Evolutionary conservation across 2,888 invertebrate species (phyloP).

Genomic region (Sabatieria punctata): DNA sequence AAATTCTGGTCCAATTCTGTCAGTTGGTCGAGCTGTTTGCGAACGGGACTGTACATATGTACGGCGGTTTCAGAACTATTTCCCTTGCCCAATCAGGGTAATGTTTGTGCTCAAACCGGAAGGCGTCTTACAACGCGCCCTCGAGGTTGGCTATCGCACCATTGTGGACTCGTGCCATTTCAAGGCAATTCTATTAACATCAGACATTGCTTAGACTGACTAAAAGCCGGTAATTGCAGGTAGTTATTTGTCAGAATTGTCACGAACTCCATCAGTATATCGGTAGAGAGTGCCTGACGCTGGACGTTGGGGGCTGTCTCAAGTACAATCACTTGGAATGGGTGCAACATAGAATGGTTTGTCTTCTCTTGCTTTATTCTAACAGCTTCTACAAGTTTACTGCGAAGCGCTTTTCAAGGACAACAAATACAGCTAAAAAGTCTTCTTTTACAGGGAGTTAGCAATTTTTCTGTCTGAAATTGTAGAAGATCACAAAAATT

Average conservation of each 20-base stretch:
- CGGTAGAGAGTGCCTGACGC: slow-evolving; percentile 54
- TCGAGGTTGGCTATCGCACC: slow-evolving; percentile 62
- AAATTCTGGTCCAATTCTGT: no score
- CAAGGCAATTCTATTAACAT: slow-evolving; percentile 38
- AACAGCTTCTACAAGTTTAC: no score
- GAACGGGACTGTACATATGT: no score
- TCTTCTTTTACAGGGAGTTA: no score
- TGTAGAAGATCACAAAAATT: no score
- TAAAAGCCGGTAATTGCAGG: no score
- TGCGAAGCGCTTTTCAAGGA: no score
- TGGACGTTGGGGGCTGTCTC: slow-evolving; percentile 70
- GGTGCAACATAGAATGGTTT: slow-evolving; percentile 88
- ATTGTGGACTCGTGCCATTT: slow-evolving; percentile 83
- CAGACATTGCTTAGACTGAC: no score
- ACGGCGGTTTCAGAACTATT: slow-evolving; percentile 68
- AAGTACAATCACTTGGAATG: slow-evolving; percentile 83
- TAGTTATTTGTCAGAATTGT: slow-evolving; percentile 60
- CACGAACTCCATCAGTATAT: slow-evolving; percentile 71
- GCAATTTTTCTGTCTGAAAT: no score
- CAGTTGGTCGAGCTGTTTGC: no score
- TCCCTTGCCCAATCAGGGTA: slow-evolving; percentile 76
- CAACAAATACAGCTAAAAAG: no score
- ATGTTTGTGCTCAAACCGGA: slow-evolving; percentile 83
- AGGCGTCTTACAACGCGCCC: slow-evolving; percentile 83
- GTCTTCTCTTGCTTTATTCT: slow-evolving; percentile 29